A percentile compares a stretch with the other conserved stretches of the same genome.
Conservation (phyloP, 1,140 invertebrate genomes). For the Listronotus bonariensis region DNA sequence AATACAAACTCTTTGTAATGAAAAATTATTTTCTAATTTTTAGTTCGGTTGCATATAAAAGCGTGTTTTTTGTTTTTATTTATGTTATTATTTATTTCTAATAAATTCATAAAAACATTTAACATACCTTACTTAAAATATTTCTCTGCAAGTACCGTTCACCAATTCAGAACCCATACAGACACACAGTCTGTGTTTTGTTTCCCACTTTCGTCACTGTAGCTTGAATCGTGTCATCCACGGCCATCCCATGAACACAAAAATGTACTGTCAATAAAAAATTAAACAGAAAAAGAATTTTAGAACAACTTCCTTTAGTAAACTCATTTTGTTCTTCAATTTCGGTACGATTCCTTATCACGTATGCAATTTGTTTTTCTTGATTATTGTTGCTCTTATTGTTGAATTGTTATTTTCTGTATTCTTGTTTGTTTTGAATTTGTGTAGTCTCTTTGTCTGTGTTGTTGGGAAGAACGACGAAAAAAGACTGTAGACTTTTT, state of each 20-base stretch:
- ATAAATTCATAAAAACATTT: too few relatives aligned
- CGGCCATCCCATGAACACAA: not conserved
- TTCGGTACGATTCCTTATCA: not conserved
- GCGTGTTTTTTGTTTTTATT: too few relatives aligned
- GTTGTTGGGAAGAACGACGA: not conserved
- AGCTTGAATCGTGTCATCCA: slow-evolving; percentile 4
- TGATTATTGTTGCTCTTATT: not conserved
- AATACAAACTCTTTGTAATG: too few relatives aligned
- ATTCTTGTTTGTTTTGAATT: too few relatives aligned
- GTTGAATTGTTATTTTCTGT: not conserved
- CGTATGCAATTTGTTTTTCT: slow-evolving; percentile 1
- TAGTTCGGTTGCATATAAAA: too few relatives aligned
- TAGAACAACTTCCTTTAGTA: not conserved
- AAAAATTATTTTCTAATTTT: too few relatives aligned
- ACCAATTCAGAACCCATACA: slow-evolving; percentile 12
- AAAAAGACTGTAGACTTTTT: slow-evolving; percentile 9
- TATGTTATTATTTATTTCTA: too few relatives aligned
- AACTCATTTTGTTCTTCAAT: slow-evolving; percentile 4
- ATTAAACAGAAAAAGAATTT: not conserved
- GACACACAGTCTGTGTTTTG: slow-evolving; percentile 7
- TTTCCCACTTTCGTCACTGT: slow-evolving; percentile 6
- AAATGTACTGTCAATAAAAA: not conserved
- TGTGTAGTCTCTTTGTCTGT: not conserved
- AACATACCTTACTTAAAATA: slow-evolving; percentile 1
- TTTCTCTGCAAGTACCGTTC: slow-evolving; percentile 15